A percentile compares a stretch with the other conserved stretches of the same genome.
Evolutionary conservation across 2,888 invertebrate genomes (phyloP).

Genomic region (Rhingia campestris): DNA sequence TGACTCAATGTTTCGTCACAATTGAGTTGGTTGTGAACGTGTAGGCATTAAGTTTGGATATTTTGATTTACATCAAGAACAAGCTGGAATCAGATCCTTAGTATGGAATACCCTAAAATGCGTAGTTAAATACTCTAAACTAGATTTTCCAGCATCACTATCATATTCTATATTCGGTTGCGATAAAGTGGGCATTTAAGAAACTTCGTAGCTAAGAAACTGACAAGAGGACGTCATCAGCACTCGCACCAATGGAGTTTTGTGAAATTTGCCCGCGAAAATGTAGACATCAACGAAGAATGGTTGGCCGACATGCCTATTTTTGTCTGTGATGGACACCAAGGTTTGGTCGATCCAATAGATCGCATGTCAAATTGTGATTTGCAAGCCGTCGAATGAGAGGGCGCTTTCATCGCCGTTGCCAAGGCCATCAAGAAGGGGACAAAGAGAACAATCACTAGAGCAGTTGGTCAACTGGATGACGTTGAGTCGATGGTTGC

Average conservation of each 20-base stretch:
- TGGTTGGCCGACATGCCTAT: constrained; percentile 99
- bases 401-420: constrained; percentile 93
- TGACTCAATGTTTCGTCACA: too few species aligned
- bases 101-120: too few species aligned
- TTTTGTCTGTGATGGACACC: constrained; percentile 98
- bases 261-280: constrained; percentile 95
- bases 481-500: constrained; percentile 96
- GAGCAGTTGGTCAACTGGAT: constrained; percentile 93
- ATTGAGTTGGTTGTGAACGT: too few species aligned
- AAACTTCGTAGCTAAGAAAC: too few species aligned
- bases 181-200: too few species aligned
- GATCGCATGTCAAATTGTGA: constrained; percentile 90
- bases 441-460: constrained; percentile 89
- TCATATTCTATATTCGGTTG: too few species aligned
- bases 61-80: too few species aligned
- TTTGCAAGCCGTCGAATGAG: constrained; percentile 95
- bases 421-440: constrained; percentile 88
- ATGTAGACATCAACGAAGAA: constrained; percentile 99
- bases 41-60: too few species aligned
- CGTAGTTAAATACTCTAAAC: too few species aligned
- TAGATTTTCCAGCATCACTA: too few species aligned
- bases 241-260: constrained; percentile 97
- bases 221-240: constrained; percentile 86
- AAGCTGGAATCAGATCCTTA: too few species aligned
- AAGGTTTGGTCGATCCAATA: constrained; percentile 97